Percentiles rank a stretch among this genome's conserved stretches.
These are phyloP conservation scores for Quadriops clusia DNA, from an alignment of 2,888 invertebrate genomes.

Conservation along the genomic window DNA sequence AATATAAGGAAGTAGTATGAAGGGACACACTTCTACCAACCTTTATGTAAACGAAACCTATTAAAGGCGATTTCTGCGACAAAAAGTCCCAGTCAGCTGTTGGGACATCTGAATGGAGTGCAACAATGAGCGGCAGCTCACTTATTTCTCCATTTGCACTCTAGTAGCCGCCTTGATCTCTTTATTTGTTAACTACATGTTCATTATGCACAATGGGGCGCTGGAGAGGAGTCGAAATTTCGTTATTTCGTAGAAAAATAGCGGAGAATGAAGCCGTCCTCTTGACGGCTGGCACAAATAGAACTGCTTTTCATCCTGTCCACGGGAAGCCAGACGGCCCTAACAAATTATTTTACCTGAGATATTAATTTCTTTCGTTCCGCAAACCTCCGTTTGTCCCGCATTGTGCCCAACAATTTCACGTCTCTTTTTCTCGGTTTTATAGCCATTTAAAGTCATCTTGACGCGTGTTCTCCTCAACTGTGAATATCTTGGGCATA, in stretches of 20 bases:
- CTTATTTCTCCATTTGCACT: slow-evolving; percentile 30
- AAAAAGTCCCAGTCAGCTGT: slow-evolving; percentile 24
- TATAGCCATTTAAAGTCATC: not conserved
- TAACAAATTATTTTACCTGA: slow-evolving; percentile 34
- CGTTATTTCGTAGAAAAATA: slow-evolving; percentile 23
- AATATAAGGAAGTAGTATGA: too few relatives aligned
- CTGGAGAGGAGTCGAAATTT: slow-evolving; percentile 16
- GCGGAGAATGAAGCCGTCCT: slow-evolving; percentile 24
- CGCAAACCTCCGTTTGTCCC: slow-evolving; percentile 14
- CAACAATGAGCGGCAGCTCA: slow-evolving; percentile 22
- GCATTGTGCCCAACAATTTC: slow-evolving; percentile 5
- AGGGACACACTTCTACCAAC: too few relatives aligned
- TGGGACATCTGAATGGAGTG: slow-evolving; percentile 13
- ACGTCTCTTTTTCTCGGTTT: slow-evolving; percentile 6
- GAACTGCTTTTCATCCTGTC: slow-evolving; percentile 22
- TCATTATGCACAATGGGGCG: slow-evolving; percentile 21
- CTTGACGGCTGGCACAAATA: slow-evolving; percentile 25
- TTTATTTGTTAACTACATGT: slow-evolving; percentile 26
- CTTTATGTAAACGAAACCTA: too few relatives aligned
- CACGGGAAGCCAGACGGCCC: slow-evolving; percentile 21
- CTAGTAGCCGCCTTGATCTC: slow-evolving; percentile 24
- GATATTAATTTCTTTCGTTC: slow-evolving; percentile 17
- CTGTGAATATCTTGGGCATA: not conserved
- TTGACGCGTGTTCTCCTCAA: slow-evolving; percentile 6
- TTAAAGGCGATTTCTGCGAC: slow-evolving; percentile 20